Evolutionary conservation across 2,797 vertebrate species (phyloP).

Genomic region (Pempheris klunzingeri): DNA sequence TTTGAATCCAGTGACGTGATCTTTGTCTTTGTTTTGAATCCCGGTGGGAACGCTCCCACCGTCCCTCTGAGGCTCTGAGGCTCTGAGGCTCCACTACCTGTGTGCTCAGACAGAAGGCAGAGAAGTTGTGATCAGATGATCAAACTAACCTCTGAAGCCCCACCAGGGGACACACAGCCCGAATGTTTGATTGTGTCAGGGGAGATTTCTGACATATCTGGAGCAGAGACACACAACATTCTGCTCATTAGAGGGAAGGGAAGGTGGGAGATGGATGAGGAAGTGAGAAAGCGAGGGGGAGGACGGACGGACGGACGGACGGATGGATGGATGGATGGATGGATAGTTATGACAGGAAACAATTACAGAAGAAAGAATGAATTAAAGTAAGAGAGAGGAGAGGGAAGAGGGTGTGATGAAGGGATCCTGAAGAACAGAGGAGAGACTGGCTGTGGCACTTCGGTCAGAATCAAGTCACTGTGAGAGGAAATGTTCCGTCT

Average conservation of each 20-base stretch:
- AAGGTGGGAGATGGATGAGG: conserved; percentile 65
- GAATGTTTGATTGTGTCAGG: conserved; percentile 76
- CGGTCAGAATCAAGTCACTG: conserved; percentile 26
- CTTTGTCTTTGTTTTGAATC: conserved; percentile 1
- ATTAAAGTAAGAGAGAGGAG: not conserved
- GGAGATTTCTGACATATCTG: conserved; percentile 76
- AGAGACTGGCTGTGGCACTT: conserved; percentile 7
- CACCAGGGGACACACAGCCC: not conserved
- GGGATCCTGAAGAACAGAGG: not conserved
- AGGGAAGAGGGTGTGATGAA: conserved; percentile 3
- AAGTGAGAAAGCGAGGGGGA: conserved; percentile 12
- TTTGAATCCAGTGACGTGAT: conserved; percentile 1
- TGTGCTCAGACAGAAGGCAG: conserved; percentile 3
- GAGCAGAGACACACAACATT: conserved; percentile 70
- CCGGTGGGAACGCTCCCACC: not conserved
- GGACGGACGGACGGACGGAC: conserved; percentile 30
- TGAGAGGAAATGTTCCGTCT: conserved; percentile 24
- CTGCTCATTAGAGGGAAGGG: conserved; percentile 68
- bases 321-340: no score
- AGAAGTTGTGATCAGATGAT: conserved; percentile 52
- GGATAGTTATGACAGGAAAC: conserved; percentile 42
- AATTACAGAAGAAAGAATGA: conserved; percentile 24
- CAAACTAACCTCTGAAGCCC: conserved; percentile 49
- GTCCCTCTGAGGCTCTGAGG: no score
- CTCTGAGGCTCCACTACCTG: conserved; percentile 21